Evolutionary conservation across 35 echinoderm and acorn worm species (phyloP).

Genomic region (Nesometra sesokonis): DNA sequence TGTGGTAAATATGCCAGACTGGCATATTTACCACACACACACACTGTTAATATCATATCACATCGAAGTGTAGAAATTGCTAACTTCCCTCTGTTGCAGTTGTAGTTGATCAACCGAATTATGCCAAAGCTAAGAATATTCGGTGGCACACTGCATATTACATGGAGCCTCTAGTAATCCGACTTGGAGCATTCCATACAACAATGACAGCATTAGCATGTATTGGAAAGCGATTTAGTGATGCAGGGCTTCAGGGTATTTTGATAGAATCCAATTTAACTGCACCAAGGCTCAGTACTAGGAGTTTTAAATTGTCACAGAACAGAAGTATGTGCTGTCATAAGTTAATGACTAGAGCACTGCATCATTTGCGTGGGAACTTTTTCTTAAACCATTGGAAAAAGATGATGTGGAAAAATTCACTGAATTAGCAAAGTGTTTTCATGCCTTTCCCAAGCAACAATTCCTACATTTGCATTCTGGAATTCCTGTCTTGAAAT

Average conservation of each 20-base stretch:
- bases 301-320: slow-evolving; percentile 38
- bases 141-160: slow-evolving; percentile 30
- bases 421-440: not conserved
- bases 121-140: slow-evolving; percentile 52
- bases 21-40: not conserved
- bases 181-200: slow-evolving; percentile 42
- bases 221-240: slow-evolving; percentile 54
- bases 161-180: slow-evolving; percentile 9
- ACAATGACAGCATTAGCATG: slow-evolving; percentile 10
- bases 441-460: not conserved
- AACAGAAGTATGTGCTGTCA: slow-evolving; percentile 41
- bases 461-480: slow-evolving; percentile 14
- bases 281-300: slow-evolving; percentile 51
- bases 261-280: slow-evolving; percentile 33
- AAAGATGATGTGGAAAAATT: slow-evolving; percentile 7
- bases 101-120: slow-evolving; percentile 60
- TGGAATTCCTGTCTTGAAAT: slow-evolving; percentile 24
- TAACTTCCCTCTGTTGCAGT: slow-evolving; percentile 21
- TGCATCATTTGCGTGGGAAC: slow-evolving; percentile 36
- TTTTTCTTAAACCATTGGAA: slow-evolving; percentile 24
- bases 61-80: not conserved
- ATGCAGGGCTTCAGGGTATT: slow-evolving; percentile 58
- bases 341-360: slow-evolving; percentile 43
- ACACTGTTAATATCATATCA: not conserved
- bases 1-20: no score